phyloP scores from a whole-genome alignment of 1,140 invertebrate genomes.

The Drosophila lacteicornis region DNA sequence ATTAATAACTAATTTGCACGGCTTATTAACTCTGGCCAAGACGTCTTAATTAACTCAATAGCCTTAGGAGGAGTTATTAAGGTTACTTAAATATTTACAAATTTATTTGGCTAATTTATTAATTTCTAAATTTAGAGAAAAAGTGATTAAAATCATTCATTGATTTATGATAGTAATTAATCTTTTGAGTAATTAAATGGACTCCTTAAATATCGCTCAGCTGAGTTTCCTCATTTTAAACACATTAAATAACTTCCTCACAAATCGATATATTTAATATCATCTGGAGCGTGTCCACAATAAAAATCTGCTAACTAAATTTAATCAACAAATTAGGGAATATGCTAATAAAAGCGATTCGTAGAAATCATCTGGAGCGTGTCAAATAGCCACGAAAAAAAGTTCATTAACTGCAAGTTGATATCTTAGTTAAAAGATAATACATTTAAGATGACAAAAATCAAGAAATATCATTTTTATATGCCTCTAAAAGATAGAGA shows the following conservation, averaged over 20 bases:
- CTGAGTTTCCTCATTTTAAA: background rate
- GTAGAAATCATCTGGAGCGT: conserved; percentile 26
- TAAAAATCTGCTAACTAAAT: background rate
- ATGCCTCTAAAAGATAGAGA: too few species aligned
- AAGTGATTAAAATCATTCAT: background rate
- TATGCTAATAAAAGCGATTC: conserved; percentile 14
- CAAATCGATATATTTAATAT: background rate
- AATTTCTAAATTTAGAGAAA: background rate
- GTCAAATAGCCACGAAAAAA: background rate
- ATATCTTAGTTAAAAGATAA: background rate
- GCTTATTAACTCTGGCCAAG: conserved; percentile 37
- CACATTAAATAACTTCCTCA: background rate
- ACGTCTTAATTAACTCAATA: conserved; percentile 29
- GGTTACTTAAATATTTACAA: background rate
- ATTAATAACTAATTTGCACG: conserved; percentile 42
- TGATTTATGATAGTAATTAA: too few species aligned
- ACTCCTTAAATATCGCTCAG: too few species aligned
- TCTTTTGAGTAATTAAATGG: too few species aligned
- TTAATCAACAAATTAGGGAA: conserved; percentile 12
- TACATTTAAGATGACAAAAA: background rate
- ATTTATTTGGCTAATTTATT: background rate
- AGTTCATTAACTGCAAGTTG: background rate
- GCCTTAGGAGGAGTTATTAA: background rate
- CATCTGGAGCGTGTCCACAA: conserved; percentile 6
- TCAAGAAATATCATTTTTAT: background rate